Evolutionary conservation across 2,888 invertebrate genomes (phyloP), one percentile per base, ranked within the genome.

Genomic region (Macaria liturata): DNA sequence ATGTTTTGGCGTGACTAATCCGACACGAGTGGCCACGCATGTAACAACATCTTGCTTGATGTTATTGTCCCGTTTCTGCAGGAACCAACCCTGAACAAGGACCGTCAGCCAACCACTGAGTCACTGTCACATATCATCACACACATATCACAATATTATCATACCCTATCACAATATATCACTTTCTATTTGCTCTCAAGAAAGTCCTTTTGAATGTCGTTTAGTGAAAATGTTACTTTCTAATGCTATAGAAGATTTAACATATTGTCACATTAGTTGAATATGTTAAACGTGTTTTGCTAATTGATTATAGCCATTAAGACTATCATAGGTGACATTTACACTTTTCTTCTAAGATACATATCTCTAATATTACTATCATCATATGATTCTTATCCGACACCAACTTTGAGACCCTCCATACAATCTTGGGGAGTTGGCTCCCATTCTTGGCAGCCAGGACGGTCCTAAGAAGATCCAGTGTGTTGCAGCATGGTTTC

Each of bases 61-160:
- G 86, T 85, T 68, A 80, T 77, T 90, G 86, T 90, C 83, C 84
- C 80, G 66, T 83, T 80, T 87, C 84, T 77, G 74, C 91, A 91
- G 91, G 91, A 86, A 91, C 87, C 90, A 91, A 84, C 86, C 84
- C 80, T 69, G 91, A 91, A 58, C 85, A 84, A 76, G 89, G 89
- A 76, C 84, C 89, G 82, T 84, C 91, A 78, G 52, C 80, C 68
- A 81, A 82, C 81, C 83, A 89, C 81, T 90, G 83, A 88, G 60
- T 69, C 52, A 62, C 58, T 68, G 65, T 71, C 70, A 58, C 62
- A 64, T 66, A 67, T 68, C 66, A 64, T 61, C 57, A 64, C 47
- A 61, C 49, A 54, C 20, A 59, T 55, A 59, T 59, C 59, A 6
- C 20, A 20, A 20, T 20, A 1, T 1, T 20, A 20, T 20, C 20